These are phyloP conservation scores for Pipa parva DNA, from an alignment of 2,113 vertebrate genomes.

Conservation along the genomic window DNA sequence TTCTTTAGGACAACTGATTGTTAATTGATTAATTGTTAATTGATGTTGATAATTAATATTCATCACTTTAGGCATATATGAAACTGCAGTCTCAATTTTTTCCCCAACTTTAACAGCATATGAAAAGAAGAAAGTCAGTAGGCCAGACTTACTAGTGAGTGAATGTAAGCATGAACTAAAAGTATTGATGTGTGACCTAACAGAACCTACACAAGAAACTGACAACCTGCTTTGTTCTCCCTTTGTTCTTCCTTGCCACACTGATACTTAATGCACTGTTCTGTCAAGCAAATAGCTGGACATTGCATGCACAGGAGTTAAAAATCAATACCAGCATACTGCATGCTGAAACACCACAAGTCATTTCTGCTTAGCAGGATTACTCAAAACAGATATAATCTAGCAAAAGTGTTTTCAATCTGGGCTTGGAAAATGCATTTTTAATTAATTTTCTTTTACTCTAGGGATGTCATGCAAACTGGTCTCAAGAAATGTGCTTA, in stretches of 20 bases:
- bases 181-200: slow-evolving; percentile 43
- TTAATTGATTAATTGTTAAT: slow-evolving; percentile 62
- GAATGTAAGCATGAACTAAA: slow-evolving; percentile 29
- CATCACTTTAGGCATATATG: slow-evolving; percentile 54
- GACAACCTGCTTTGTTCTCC: slow-evolving; percentile 43
- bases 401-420: slow-evolving; percentile 56
- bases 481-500: slow-evolving; percentile 55
- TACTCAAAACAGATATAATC: slow-evolving; percentile 57
- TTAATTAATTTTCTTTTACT: slow-evolving; percentile 48
- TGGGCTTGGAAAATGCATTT: slow-evolving; percentile 52
- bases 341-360: slow-evolving; percentile 60
- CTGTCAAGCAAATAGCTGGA: slow-evolving; percentile 50
- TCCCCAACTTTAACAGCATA: slow-evolving; percentile 56
- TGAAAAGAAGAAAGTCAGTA: slow-evolving; percentile 51
- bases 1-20: slow-evolving; percentile 52
- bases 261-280: slow-evolving; percentile 43
- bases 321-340: slow-evolving; percentile 59
- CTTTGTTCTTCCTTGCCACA: slow-evolving; percentile 39
- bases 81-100: slow-evolving; percentile 58
- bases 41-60: slow-evolving; percentile 57
- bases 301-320: slow-evolving; percentile 50
- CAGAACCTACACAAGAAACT: slow-evolving; percentile 34
- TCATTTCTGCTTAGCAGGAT: slow-evolving; percentile 55
- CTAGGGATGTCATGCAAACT: slow-evolving; percentile 54
- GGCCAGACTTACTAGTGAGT: slow-evolving; percentile 50